Evolutionary conservation across 2,888 invertebrate species (phyloP), one percentile per base, ranked within the genome.

Genomic region (Drosophila nr. medialis): DNA sequence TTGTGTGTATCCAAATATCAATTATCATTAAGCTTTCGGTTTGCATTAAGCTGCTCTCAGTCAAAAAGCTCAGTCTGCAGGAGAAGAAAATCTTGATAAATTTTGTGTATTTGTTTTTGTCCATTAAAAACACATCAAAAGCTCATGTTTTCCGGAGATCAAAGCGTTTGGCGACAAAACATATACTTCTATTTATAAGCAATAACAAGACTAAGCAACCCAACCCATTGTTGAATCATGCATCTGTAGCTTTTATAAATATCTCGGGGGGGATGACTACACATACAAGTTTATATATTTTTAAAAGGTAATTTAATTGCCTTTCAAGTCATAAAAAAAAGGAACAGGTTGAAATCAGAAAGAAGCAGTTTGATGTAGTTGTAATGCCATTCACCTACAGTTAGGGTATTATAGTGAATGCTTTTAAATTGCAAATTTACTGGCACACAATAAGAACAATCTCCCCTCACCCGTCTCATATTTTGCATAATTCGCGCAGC

Each of bases 401-500:
- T 21, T 4, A 21, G 40, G 38, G 21, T 40, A 51, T 50, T 42
- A 64, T 49, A 10, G 13, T 36, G 10, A 8, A 38, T 21, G 27
- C 45, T 56, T 58, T 58, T 15, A 38, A 64, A 55, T 55, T 49
- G 71, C 51, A 48, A 40, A 42, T 68, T 56, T 42, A 34, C 38
- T 49, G 58, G 15, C 32, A 30, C 29, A 70, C 30, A 70, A 58
- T 56, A 40, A 42, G 29, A 48, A n/a, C 8, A 24, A n/a, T 18
- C 21, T 13, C 30, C 42, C 24, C 40, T 8, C 30, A 2, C 21
- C 27, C 27, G 48, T 27, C 45, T 29, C 32, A 49, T 42, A 63
- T 42, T 29, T 42, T 54, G 60, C 71, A 56, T 40, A 71, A 29
- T 34, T 50, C 48, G 63, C 51, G 15, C 15, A 10, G 4, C 51